Evolutionary conservation across 2,888 invertebrate genomes (phyloP).

Genomic region (Ophion slaviceki): DNA sequence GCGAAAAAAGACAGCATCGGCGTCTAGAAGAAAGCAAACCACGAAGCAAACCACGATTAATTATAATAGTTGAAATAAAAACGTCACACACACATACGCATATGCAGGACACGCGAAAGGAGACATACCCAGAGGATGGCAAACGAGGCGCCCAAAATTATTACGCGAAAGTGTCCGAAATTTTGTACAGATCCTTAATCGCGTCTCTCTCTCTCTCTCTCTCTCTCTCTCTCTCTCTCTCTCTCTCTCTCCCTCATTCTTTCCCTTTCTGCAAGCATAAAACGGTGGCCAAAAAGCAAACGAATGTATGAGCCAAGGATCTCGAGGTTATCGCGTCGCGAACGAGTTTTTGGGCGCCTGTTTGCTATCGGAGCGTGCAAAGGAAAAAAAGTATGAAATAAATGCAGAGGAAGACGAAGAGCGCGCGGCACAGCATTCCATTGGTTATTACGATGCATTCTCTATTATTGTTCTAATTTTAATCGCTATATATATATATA

Average conservation of each 20-base stretch:
- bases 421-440: constrained; percentile 61
- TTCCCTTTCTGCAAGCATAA: constrained; percentile 23
- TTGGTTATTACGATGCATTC: constrained; percentile 61
- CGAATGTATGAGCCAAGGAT: constrained; percentile 3
- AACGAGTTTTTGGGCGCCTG: constrained; percentile 24
- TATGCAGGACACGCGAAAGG: constrained; percentile 1
- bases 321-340: constrained; percentile 26
- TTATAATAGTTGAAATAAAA: constrained; percentile 42
- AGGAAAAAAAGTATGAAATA: not conserved
- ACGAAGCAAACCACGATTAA: constrained; percentile 23
- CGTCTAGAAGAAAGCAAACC: constrained; percentile 39
- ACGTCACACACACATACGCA: constrained; percentile 11
- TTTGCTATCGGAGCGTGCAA: constrained; percentile 29
- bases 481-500: constrained; percentile 61
- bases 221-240: not conserved
- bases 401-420: constrained; percentile 4
- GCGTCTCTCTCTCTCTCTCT: not conserved
- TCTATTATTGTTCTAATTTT: constrained; percentile 66
- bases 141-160: constrained; percentile 40
- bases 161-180: constrained; percentile 1
- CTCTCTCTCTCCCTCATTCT: constrained; percentile 4
- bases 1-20: constrained; percentile 42
- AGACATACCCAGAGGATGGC: constrained; percentile 9
- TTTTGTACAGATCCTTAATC: constrained; percentile 40
- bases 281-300: constrained; percentile 8